Percentiles rank a stretch among this genome's conserved stretches.
phyloP scores from a whole-genome alignment of 1,140 invertebrate species.

The Diuraphis noxia region DNA sequence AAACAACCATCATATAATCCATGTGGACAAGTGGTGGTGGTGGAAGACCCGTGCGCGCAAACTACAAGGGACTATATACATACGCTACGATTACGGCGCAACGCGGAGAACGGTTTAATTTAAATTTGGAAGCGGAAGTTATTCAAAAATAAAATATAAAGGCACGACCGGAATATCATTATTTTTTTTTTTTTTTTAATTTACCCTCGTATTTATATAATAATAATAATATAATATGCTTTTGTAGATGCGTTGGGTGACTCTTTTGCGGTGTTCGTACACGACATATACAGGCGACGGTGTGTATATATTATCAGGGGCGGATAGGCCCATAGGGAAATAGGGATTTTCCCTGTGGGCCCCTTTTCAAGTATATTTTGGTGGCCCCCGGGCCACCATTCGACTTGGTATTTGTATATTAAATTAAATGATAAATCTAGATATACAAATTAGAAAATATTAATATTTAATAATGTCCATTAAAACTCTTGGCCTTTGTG shows the following conservation, averaged over 20 bases:
- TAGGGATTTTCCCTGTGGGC: too few species aligned
- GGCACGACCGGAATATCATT: background rate
- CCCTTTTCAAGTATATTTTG: too few species aligned
- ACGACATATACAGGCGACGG: too few species aligned
- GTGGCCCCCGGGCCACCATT: too few species aligned
- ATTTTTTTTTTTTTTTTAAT: background rate
- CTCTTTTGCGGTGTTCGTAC: background rate
- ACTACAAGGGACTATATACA: background rate
- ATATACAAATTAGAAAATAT: too few species aligned
- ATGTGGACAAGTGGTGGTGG: background rate
- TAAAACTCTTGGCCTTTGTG: too few species aligned
- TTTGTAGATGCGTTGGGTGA: background rate
- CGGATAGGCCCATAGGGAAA: too few species aligned
- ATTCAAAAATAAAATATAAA: background rate
- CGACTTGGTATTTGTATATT: too few species aligned
- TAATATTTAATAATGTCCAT: too few species aligned
- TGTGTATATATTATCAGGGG: too few species aligned
- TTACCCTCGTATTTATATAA: background rate
- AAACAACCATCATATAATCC: background rate
- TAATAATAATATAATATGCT: background rate
- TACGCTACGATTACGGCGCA: background rate
- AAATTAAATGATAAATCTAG: too few species aligned
- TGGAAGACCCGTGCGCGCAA: background rate
- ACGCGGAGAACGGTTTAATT: background rate
- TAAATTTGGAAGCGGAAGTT: constrained; percentile 27